Evolutionary conservation across 2,113 vertebrate genomes (phyloP).

Genomic region (Clarias macrocephalus): DNA sequence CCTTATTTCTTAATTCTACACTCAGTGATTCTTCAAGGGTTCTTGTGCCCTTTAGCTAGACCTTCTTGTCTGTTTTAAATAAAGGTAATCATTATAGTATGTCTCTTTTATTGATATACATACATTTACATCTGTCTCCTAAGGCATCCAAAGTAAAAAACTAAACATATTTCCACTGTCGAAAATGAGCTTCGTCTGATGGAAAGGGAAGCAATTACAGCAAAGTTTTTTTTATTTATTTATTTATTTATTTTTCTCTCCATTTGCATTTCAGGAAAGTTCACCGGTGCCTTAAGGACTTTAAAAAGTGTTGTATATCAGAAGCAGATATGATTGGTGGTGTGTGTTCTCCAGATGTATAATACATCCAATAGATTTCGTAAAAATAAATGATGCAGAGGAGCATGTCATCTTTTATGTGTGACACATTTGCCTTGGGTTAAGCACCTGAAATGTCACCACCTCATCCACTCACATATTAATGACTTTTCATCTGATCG

Average conservation of each 20-base stretch:
- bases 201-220: neutral
- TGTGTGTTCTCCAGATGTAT: neutral
- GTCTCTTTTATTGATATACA: neutral
- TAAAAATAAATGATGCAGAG: constrained; percentile 6
- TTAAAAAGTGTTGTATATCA: neutral
- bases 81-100: neutral
- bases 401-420: constrained; percentile 5
- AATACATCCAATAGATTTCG: constrained; percentile 1
- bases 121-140: neutral
- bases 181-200: neutral
- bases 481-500: constrained; percentile 29
- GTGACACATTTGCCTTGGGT: constrained; percentile 3
- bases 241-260: no score
- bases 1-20: neutral
- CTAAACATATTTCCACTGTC: neutral
- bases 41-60: neutral
- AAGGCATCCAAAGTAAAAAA: neutral
- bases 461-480: constrained; percentile 23
- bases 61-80: constrained; percentile 17
- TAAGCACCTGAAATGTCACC: constrained; percentile 39
- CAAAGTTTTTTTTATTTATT: neutral
- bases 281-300: constrained; percentile 4
- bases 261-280: constrained; percentile 1
- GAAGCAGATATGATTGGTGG: neutral
- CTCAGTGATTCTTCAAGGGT: neutral